Conservation (phyloP, 2,888 invertebrate genomes). For the Sturmia bella region DNA sequence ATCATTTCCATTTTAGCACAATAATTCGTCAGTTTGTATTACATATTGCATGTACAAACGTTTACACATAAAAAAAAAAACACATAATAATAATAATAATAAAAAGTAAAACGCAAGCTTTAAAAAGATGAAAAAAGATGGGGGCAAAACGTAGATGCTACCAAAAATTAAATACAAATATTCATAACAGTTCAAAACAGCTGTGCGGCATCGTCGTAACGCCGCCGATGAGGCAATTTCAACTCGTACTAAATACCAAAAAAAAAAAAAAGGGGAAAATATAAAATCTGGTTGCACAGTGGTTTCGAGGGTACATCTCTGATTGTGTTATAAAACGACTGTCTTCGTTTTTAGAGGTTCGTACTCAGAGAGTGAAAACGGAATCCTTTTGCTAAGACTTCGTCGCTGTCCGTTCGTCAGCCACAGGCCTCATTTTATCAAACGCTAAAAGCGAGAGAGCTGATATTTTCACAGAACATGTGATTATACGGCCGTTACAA, state of each 20-base stretch:
- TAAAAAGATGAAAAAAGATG: slow-evolving; percentile 3
- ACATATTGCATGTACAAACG: background rate
- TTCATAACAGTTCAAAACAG: slow-evolving; percentile 62
- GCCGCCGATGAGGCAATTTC: slow-evolving; percentile 63
- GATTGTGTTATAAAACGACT: background rate
- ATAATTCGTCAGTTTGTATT: slow-evolving; percentile 16
- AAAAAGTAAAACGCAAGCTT: slow-evolving; percentile 23
- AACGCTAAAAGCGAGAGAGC: no score
- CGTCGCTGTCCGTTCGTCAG: no score
- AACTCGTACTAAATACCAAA: slow-evolving; percentile 10
- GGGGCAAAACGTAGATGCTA: slow-evolving; percentile 57
- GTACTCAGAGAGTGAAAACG: no score
- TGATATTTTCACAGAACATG: no score
- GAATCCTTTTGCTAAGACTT: no score
- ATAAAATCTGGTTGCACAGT: slow-evolving; percentile 22
- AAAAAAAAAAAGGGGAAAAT: background rate
- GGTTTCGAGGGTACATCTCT: background rate
- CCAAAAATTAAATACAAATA: slow-evolving; percentile 52
- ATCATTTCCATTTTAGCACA: slow-evolving; percentile 31
- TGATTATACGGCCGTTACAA: no score
- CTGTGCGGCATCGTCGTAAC: slow-evolving; percentile 63
- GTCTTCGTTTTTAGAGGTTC: no score
- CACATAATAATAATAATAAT: background rate
- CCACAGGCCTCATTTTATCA: no score
- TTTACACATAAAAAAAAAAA: slow-evolving; percentile 11